A percentile compares a stretch with the other conserved stretches of the same genome.
Evolutionary conservation across 1,140 invertebrate genomes (phyloP).

Genomic region (Drosophila pseudoananassae): DNA sequence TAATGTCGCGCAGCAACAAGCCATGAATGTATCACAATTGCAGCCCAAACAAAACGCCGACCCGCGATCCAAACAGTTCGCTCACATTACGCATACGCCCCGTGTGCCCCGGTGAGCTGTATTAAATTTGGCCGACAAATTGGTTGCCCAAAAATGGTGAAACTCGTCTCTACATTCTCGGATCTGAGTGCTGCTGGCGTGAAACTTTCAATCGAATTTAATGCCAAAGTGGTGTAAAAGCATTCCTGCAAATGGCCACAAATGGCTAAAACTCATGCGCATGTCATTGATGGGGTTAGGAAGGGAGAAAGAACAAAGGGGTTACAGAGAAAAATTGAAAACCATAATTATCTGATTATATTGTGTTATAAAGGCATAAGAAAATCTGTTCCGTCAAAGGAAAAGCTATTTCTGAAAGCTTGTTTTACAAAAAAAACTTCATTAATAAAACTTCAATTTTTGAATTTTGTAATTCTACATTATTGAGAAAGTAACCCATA

Average conservation of each 20-base stretch:
- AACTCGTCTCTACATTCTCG: conserved; percentile 10
- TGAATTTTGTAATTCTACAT: too few species aligned
- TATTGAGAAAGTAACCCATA: too few species aligned
- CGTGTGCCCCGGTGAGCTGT: conserved; percentile 19
- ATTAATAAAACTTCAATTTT: too few species aligned
- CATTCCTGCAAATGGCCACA: conserved; percentile 52
- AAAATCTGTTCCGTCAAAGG: too few species aligned
- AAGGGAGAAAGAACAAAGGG: background rate
- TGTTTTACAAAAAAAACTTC: too few species aligned
- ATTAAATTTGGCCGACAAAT: conserved; percentile 42
- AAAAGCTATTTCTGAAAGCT: too few species aligned
- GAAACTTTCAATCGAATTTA: conserved; percentile 55
- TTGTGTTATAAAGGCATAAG: too few species aligned
- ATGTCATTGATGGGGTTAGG: conserved; percentile 37
- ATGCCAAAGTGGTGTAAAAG: conserved; percentile 53
- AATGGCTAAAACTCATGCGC: conserved; percentile 47
- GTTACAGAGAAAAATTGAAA: background rate
- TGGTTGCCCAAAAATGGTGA: conserved; percentile 19
- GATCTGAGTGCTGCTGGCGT: conserved; percentile 17
- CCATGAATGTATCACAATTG: conserved; percentile 47
- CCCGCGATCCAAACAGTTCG: conserved; percentile 23
- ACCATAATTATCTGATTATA: background rate
- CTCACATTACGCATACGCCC: conserved; percentile 34
- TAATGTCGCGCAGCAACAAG: conserved; percentile 60
- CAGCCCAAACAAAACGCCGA: conserved; percentile 3